These are phyloP conservation scores for Amblyopsis hoosieri DNA, from an alignment of 2,797 vertebrate species.

Conservation along the genomic window DNA sequence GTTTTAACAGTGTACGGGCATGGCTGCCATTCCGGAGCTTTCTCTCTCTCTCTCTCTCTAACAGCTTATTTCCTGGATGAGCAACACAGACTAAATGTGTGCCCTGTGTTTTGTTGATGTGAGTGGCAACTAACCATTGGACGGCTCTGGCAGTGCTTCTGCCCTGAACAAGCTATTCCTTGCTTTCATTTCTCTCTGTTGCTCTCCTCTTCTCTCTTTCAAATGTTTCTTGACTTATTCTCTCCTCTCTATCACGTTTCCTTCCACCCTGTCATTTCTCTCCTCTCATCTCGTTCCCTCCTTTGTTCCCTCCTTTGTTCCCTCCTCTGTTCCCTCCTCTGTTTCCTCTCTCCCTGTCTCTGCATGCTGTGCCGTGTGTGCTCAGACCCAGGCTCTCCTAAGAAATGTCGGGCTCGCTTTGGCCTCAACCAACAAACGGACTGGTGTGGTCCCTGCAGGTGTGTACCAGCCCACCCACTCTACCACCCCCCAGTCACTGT, in stretches of 20 bases:
- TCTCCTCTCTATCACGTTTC: constrained; percentile 20
- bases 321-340: constrained; percentile 54
- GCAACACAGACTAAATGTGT: constrained; percentile 11
- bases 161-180: constrained; percentile 29
- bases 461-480: constrained; percentile 79
- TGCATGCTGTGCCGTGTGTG: constrained; percentile 86
- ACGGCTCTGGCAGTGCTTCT: constrained; percentile 33
- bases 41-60: constrained; percentile 12
- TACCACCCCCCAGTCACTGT: neutral
- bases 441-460: constrained; percentile 99
- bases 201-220: constrained; percentile 26
- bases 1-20: constrained; percentile 18
- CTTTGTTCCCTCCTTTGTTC: neutral
- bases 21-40: constrained; percentile 16
- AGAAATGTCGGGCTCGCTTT: constrained; percentile 99
- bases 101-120: constrained; percentile 22
- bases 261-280: constrained; percentile 13
- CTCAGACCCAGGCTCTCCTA: constrained; percentile 98
- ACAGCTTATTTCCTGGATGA: constrained; percentile 48
- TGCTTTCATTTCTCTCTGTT: constrained; percentile 24
- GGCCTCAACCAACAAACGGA: constrained; percentile 99
- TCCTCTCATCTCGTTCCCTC: constrained; percentile 39
- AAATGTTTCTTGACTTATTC: constrained; percentile 28
- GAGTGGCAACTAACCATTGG: constrained; percentile 55
- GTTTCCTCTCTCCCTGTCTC: constrained; percentile 68